Percentiles rank a stretch among this genome's conserved stretches.
Evolutionary conservation across 2,888 invertebrate species (phyloP).

Genomic region (Apamea crenata): DNA sequence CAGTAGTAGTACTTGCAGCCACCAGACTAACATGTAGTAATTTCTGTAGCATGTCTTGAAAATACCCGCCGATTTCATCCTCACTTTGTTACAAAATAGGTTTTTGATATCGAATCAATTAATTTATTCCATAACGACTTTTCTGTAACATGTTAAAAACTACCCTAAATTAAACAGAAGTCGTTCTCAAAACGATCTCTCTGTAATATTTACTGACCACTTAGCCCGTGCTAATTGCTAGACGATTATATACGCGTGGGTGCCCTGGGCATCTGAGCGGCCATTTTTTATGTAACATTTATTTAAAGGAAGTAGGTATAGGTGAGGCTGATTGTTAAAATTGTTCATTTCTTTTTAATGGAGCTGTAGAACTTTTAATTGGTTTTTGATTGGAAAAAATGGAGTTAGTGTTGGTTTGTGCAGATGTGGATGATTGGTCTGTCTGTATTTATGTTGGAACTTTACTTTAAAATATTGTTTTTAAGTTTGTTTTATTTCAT

Average conservation of each 20-base stretch:
- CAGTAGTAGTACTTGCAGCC: not conserved
- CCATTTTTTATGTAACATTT: slow-evolving; percentile 54
- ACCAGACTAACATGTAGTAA: not conserved
- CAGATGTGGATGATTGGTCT: not conserved
- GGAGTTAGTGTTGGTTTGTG: not conserved
- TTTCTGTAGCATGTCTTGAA: not conserved
- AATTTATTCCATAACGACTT: not conserved
- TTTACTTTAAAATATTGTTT: not conserved
- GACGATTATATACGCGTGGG: slow-evolving; percentile 46
- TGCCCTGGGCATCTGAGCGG: slow-evolving; percentile 7
- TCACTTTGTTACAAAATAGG: not conserved
- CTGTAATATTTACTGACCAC: slow-evolving; percentile 37
- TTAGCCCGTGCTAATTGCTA: slow-evolving; percentile 53
- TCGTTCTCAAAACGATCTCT: slow-evolving; percentile 42
- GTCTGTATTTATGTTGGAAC: not conserved
- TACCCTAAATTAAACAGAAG: slow-evolving; percentile 54
- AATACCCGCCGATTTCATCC: not conserved
- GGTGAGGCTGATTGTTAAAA: slow-evolving; percentile 26
- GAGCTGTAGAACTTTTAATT: slow-evolving; percentile 21
- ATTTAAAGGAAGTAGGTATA: slow-evolving; percentile 26
- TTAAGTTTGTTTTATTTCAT: too few relatives aligned
- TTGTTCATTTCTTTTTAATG: slow-evolving; percentile 44
- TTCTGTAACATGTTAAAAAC: slow-evolving; percentile 14
- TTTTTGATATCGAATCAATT: not conserved
- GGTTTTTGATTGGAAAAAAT: not conserved